Evolutionary conservation across 2,113 vertebrate species (phyloP).

Genomic region (Plecturocebus donacophilus): DNA sequence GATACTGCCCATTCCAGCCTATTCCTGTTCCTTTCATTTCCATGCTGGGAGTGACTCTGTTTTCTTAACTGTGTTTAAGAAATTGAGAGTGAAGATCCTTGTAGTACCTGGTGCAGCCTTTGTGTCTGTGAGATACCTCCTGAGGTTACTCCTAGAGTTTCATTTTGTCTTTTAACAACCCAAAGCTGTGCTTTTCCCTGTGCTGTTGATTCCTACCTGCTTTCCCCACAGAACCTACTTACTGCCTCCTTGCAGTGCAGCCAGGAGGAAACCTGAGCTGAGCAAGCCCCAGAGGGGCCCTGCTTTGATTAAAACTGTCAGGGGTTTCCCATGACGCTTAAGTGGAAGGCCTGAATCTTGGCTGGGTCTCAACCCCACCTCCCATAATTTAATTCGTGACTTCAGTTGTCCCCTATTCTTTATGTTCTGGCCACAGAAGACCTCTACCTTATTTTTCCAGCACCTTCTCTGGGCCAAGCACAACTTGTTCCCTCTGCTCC

Average conservation of each 20-base stretch:
- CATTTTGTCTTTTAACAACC: not conserved
- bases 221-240: not conserved
- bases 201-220: not conserved
- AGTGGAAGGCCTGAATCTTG: not conserved
- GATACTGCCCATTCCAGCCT: not conserved
- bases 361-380: rapidly evolving
- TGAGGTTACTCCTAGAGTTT: not conserved
- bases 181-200: not conserved
- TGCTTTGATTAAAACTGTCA: not conserved
- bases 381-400: too few relatives aligned
- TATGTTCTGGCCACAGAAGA: not conserved
- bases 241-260: not conserved
- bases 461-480: not conserved
- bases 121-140: not conserved
- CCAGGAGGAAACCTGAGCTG: not conserved
- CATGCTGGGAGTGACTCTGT: not conserved
- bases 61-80: not conserved
- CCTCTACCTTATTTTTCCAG: not conserved
- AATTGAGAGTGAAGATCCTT: not conserved
- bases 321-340: not conserved
- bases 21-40: not conserved
- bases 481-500: not conserved
- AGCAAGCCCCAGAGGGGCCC: not conserved
- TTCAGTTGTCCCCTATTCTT: not conserved
- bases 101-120: not conserved